Percentiles rank a stretch among this genome's conserved stretches.
Evolutionary conservation across 2,113 vertebrate genomes (phyloP).

Genomic region (Thunnus maccoyii): DNA sequence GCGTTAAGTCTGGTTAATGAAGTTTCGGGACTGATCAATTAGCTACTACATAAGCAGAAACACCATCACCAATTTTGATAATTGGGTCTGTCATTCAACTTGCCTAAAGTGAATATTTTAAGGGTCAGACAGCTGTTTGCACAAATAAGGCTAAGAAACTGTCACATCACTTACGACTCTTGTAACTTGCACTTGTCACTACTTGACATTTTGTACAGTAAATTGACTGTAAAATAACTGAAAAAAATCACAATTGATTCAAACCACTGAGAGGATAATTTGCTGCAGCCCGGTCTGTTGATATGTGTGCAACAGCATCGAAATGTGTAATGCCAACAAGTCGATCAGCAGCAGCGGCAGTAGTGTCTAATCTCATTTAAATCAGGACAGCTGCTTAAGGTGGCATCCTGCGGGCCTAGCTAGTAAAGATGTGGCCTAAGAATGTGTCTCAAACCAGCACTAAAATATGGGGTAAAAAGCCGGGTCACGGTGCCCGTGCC

Average conservation of each 20-base stretch:
- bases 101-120: neutral
- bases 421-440: slow-evolving; percentile 57
- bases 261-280: neutral
- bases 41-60: neutral
- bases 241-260: neutral
- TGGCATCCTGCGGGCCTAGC: slow-evolving; percentile 60
- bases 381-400: slow-evolving; percentile 57
- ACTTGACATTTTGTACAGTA: neutral
- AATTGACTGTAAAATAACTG: neutral
- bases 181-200: neutral
- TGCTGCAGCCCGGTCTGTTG: slow-evolving; percentile 11
- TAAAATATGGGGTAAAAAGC: slow-evolving; percentile 28
- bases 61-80: neutral
- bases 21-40: neutral
- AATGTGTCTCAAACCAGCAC: slow-evolving; percentile 23
- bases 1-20: neutral
- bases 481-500: slow-evolving; percentile 43
- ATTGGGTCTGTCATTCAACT: neutral
- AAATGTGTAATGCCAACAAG: slow-evolving; percentile 55
- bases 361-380: slow-evolving; percentile 30
- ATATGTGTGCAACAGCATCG: slow-evolving; percentile 25
- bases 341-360: slow-evolving; percentile 9
- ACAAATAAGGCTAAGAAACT: neutral
- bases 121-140: neutral
- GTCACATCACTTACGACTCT: neutral